Evolutionary conservation across 2,113 vertebrate genomes (phyloP).

Genomic region (Trogon melanurus): DNA sequence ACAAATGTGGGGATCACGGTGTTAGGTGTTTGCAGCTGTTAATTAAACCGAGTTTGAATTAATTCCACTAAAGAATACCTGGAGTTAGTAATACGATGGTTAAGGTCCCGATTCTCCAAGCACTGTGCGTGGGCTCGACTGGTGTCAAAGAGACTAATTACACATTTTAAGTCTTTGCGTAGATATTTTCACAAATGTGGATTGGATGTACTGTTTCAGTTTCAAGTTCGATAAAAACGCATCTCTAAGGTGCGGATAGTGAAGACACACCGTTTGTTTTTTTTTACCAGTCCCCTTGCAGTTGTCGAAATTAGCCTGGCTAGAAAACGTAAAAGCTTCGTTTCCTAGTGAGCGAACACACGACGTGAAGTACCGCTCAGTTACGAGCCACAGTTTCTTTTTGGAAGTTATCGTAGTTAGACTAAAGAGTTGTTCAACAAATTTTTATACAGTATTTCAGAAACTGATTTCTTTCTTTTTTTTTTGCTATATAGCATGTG

Average conservation of each 20-base stretch:
- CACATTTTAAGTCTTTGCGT: conserved; percentile 7
- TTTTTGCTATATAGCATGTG: conserved; percentile 27
- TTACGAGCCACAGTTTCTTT: not conserved
- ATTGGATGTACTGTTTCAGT: conserved; percentile 40
- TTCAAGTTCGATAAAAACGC: conserved; percentile 39
- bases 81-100: not conserved
- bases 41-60: conserved; percentile 8
- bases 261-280: not conserved
- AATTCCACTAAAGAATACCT: not conserved
- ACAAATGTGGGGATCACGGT: not conserved
- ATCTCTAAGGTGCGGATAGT: conserved; percentile 12
- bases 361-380: not conserved
- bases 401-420: conserved; percentile 21
- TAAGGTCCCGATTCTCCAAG: conserved; percentile 24
- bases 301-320: not conserved
- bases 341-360: not conserved
- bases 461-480: conserved; percentile 23
- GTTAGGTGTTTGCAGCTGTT: conserved; percentile 11
- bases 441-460: conserved; percentile 42
- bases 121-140: conserved; percentile 5
- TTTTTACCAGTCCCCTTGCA: conserved; percentile 2
- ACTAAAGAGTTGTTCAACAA: not conserved
- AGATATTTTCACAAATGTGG: conserved; percentile 28
- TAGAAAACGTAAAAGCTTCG: not conserved
- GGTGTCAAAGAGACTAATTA: not conserved